Base-by-base conservation (phyloP, 2,888 invertebrate genomes). In the Ferrisia virgata region DNA sequence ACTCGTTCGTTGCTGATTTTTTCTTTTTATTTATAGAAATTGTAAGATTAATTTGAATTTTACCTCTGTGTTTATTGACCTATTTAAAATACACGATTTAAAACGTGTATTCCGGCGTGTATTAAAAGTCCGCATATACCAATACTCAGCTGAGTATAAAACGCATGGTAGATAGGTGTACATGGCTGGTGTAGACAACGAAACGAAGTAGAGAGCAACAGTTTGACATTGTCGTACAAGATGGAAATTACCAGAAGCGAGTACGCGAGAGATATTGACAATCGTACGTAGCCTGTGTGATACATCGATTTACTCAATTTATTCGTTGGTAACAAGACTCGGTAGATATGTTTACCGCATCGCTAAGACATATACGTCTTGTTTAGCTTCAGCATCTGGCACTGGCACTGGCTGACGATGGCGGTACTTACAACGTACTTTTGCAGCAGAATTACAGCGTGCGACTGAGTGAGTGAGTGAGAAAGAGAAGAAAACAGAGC, bases 221-320 rank as follows among this genome's bases (percentile, higher is more conserved):
- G 72, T 31, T 72, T 72, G 72, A 72, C 72, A 72, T 72, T 33
- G 72, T 33, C 33, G 72, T 33, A 72, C 64, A 64, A 64, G 64
- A 64, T 64, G 64, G 64, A 64, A 64, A 72, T 72, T 72, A 72
- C 72, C 72, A 72, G 64, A 64, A 64, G 64, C 64, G 8, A 64
- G 64, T 64, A 64, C 28, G 6, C 3, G 43, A 43, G 47, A 64
- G 25, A 64, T 64, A 64, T 72, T 72, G 72, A 72, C 72, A 36
- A 36, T 72, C 72, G 33, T 11, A 53, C 53, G 5, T 9, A 69
- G 25, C 25, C 64, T 28, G 28, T 31, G 64, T 33, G 36, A 72
- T 64, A 33, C 31, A 31, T 36, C 33, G 33, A 72, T 72, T 72
- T 72, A 72, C 33, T 72, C 72, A 28, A 69, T 69, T 69, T 69